Percentiles rank a stretch among this genome's conserved stretches.
phyloP scores from a whole-genome alignment of 2,113 vertebrate species.

The Puntigrus tetrazona region DNA sequence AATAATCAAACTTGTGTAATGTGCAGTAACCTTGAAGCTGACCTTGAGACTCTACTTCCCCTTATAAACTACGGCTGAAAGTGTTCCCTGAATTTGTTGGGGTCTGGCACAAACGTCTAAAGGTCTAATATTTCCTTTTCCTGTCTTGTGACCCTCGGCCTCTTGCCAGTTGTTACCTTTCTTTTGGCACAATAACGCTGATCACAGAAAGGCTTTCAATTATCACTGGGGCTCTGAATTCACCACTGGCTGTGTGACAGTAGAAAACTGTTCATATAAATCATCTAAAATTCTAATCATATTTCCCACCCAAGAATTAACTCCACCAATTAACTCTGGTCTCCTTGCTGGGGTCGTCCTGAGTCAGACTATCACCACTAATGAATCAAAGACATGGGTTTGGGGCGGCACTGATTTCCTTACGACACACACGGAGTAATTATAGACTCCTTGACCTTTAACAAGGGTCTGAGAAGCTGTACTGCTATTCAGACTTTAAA shows the following conservation, averaged over 20 bases:
- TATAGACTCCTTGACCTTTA: slow-evolving; percentile 35
- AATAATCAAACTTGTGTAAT: neutral
- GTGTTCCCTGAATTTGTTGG: neutral
- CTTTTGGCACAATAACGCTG: neutral
- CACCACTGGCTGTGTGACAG: neutral
- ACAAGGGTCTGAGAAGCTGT: slow-evolving; percentile 3
- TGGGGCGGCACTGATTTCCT: neutral
- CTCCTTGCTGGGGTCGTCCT: neutral
- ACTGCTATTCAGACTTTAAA: neutral
- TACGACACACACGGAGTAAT: neutral
- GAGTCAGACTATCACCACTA: neutral
- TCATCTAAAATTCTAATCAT: neutral
- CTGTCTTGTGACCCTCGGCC: neutral
- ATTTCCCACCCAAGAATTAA: neutral
- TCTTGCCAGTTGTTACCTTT: neutral
- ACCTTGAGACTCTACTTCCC: neutral
- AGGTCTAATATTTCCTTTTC: neutral
- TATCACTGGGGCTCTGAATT: neutral
- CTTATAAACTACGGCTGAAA: neutral
- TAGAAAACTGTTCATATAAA: neutral
- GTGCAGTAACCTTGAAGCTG: neutral
- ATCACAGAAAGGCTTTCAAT: neutral
- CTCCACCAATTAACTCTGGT: neutral
- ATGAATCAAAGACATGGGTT: neutral
- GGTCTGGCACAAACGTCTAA: neutral